These are phyloP conservation scores for Rhorus exstirpatorius DNA, from an alignment of 2,888 invertebrate genomes.

Conservation along the genomic window DNA sequence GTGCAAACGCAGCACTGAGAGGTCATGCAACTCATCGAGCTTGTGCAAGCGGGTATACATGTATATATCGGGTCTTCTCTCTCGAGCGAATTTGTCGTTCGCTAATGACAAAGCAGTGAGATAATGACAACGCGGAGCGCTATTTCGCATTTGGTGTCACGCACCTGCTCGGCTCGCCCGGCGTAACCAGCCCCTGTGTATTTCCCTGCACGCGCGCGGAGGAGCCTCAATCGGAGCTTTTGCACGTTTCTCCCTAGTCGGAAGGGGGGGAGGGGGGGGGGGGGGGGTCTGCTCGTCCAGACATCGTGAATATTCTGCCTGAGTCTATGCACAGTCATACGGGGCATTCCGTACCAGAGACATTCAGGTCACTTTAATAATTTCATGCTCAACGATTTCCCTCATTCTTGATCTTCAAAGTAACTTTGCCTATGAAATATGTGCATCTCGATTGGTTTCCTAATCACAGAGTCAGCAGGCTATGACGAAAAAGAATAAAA, in stretches of 20 bases:
- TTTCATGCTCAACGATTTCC: no score
- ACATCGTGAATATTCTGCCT: neutral
- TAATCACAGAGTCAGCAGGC: no score
- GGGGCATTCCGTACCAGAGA: neutral
- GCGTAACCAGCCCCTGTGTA: neutral
- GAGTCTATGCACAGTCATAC: slow-evolving; percentile 17
- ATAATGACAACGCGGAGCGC: slow-evolving; percentile 60
- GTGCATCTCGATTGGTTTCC: no score
- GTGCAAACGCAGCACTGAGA: slow-evolving; percentile 38
- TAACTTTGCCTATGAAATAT: no score
- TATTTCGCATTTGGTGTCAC: slow-evolving; percentile 61
- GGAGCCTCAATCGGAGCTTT: slow-evolving; percentile 45
- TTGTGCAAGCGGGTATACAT: slow-evolving; percentile 12
- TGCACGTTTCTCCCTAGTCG: slow-evolving; percentile 49
- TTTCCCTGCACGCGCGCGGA: slow-evolving; percentile 6
- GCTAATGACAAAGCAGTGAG: slow-evolving; percentile 64
- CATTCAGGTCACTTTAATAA: neutral
- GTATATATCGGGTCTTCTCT: slow-evolving; percentile 5
- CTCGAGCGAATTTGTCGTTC: no score
- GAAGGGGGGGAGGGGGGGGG: neutral
- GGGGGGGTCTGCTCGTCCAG: neutral
- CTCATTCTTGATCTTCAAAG: no score
- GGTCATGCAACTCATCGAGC: slow-evolving; percentile 48
- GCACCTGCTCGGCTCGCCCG: slow-evolving; percentile 44
- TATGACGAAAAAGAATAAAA: no score